Percentiles rank a stretch among this genome's conserved stretches.
These are phyloP conservation scores for Sturnus vulgaris DNA, from an alignment of 2,113 vertebrate species.

Conservation along the genomic window DNA sequence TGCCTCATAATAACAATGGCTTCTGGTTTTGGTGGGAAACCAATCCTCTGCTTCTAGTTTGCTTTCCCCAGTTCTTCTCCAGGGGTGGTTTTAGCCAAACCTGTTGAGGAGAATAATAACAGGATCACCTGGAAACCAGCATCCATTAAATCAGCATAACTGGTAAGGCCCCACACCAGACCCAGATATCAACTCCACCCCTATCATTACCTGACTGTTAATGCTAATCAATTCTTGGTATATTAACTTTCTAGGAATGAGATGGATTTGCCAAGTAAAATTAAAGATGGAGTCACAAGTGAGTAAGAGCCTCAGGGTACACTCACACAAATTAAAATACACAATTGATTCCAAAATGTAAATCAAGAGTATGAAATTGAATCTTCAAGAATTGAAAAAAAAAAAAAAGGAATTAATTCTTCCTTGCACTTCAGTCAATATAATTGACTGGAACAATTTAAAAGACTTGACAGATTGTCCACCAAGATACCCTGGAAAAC, in stretches of 20 bases:
- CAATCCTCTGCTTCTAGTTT: not conserved
- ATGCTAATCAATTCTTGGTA: not conserved
- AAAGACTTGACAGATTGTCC: not conserved
- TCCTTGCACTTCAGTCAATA: not conserved
- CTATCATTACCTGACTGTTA: not conserved
- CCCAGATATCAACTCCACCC: not conserved
- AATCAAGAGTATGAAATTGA: not conserved
- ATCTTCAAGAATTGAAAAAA: not conserved
- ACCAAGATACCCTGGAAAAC: not conserved
- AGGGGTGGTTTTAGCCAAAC: not conserved
- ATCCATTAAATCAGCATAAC: fast-evolving
- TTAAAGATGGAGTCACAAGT: not conserved
- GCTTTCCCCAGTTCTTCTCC: not conserved
- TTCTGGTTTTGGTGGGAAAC: not conserved
- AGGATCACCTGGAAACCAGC: not conserved
- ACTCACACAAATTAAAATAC: not conserved
- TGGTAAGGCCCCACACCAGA: not conserved
- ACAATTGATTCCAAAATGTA: not conserved
- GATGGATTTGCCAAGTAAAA: not conserved
- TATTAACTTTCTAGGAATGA: not conserved
- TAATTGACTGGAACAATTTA: not conserved
- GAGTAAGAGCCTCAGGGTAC: not conserved
- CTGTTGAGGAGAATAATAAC: not conserved
- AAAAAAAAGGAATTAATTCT: not conserved
- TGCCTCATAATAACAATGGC: not conserved